Percentiles rank a stretch among this genome's conserved stretches.
Conservation (phyloP, 2,113 vertebrate genomes). For the Oncorhynchus keta region DNA sequence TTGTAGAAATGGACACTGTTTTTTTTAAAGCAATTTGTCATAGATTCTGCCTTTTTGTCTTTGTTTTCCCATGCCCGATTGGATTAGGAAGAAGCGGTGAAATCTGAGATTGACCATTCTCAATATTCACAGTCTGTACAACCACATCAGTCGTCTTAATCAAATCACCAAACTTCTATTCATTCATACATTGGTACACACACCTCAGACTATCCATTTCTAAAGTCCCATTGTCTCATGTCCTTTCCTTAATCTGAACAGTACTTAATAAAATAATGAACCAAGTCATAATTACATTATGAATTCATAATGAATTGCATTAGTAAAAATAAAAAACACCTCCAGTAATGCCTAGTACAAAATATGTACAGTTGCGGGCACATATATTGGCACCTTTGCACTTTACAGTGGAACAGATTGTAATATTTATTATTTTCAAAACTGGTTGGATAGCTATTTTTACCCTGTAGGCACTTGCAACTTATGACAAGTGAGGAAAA, state of each 20-base stretch:
- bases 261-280: conserved; percentile 22
- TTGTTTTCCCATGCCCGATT: conserved; percentile 1
- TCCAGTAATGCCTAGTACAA: background rate
- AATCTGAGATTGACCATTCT: background rate
- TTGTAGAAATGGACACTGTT: background rate
- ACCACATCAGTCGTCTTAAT: background rate
- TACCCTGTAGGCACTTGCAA: too few relatives aligned
- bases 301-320: conserved; percentile 22
- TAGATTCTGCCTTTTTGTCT: conserved; percentile 17
- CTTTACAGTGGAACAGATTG: too few relatives aligned
- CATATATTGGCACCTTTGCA: background rate
- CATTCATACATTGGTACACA: background rate
- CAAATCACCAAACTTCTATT: background rate
- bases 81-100: conserved; percentile 9
- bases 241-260: conserved; percentile 3
- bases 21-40: conserved; percentile 11
- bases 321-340: background rate
- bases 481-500: too few relatives aligned
- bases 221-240: background rate
- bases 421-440: too few relatives aligned
- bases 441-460: too few relatives aligned
- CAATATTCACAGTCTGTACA: background rate
- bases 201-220: background rate
- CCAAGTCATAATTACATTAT: conserved; percentile 22
- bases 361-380: background rate